Conservation (phyloP, 2,797 vertebrate species). For the Danio aesculapii region DNA sequence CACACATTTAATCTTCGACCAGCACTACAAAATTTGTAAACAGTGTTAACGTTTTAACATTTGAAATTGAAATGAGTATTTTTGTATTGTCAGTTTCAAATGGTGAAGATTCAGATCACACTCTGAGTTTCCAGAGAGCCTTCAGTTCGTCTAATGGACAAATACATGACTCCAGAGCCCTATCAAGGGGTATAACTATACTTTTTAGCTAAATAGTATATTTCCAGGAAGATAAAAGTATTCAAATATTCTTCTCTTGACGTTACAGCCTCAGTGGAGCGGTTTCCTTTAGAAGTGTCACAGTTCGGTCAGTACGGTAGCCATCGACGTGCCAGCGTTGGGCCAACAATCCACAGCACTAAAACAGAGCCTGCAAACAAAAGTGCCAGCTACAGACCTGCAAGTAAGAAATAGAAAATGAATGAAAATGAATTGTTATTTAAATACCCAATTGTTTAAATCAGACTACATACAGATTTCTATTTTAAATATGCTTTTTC, state of each 20-base stretch:
- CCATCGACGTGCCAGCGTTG: background rate
- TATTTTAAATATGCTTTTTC: too few species aligned
- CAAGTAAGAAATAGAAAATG: slow-evolving; percentile 54
- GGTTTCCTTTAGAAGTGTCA: slow-evolving; percentile 31
- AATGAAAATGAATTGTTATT: too few species aligned
- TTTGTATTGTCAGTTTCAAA: slow-evolving; percentile 61
- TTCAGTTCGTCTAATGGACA: slow-evolving; percentile 49
- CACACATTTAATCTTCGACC: too few species aligned
- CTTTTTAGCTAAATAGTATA: background rate
- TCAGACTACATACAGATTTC: too few species aligned
- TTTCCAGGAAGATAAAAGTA: background rate
- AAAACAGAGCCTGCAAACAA: background rate
- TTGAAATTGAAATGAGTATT: background rate
- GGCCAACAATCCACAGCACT: background rate
- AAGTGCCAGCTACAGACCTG: slow-evolving; percentile 49
- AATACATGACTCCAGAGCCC: slow-evolving; percentile 16
- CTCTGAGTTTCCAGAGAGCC: slow-evolving; percentile 48
- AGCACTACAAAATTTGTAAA: too few species aligned
- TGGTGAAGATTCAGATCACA: slow-evolving; percentile 56
- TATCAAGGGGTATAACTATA: slow-evolving; percentile 25
- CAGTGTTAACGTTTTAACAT: too few species aligned
- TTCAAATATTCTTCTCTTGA: background rate
- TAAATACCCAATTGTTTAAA: too few species aligned
- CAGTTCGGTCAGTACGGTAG: background rate
- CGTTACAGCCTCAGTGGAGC: slow-evolving; percentile 31